phyloP scores from a whole-genome alignment of 2,797 vertebrate species.

The Lepidocolaptes lacrymiger region DNA sequence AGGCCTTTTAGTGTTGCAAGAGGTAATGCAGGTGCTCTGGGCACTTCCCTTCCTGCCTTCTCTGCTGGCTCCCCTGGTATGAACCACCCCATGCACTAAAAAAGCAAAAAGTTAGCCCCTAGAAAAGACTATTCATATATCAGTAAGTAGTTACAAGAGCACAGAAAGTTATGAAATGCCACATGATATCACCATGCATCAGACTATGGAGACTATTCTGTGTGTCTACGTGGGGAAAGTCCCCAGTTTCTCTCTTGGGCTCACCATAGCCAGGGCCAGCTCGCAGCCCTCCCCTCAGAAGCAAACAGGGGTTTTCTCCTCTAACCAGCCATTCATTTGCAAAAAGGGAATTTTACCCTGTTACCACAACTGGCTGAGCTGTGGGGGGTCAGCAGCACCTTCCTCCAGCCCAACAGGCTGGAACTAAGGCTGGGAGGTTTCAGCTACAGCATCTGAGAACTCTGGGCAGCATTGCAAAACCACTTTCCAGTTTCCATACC shows the following conservation, averaged over 20 bases:
- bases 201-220: background rate
- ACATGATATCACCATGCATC: background rate
- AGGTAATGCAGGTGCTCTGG: background rate
- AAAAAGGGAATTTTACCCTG: background rate
- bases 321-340: no score
- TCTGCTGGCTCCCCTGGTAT: background rate
- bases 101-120: background rate
- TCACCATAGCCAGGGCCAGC: background rate
- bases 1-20: background rate
- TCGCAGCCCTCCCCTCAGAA: background rate
- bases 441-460: background rate
- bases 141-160: background rate
- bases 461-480: rapidly evolving
- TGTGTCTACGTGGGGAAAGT: background rate
- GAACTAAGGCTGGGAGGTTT: background rate
- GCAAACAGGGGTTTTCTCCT: background rate
- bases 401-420: background rate
- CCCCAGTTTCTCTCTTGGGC: background rate
- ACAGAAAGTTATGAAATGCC: background rate
- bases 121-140: background rate
- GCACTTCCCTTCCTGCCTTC: background rate
- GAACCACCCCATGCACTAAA: background rate
- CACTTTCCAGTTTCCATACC: background rate
- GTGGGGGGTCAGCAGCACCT: background rate
- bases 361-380: background rate